These are phyloP conservation scores for Bovichtus variegatus DNA, from an alignment of 2,797 vertebrate species.

Conservation along the genomic window DNA sequence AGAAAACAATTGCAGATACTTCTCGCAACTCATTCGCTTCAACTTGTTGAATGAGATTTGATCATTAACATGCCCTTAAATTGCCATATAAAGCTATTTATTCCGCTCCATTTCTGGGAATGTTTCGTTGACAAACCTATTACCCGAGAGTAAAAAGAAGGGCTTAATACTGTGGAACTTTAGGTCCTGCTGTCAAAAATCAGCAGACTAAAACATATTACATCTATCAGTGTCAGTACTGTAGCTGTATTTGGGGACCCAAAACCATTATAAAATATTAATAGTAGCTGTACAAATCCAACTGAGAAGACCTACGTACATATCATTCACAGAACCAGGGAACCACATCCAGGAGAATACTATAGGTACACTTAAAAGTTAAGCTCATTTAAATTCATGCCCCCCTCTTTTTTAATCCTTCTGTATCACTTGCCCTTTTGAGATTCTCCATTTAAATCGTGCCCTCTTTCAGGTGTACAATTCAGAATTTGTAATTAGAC, in stretches of 20 bases:
- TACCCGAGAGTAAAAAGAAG: not conserved
- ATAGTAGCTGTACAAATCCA: not conserved
- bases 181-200: not conserved
- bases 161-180: not conserved
- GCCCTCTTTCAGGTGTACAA: conserved; percentile 25
- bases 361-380: not conserved
- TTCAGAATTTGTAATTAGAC: conserved; percentile 38
- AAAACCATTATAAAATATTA: not conserved
- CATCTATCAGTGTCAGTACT: not conserved
- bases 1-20: not conserved
- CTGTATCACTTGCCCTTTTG: conserved; percentile 39
- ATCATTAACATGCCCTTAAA: not conserved
- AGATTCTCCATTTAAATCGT: conserved; percentile 35
- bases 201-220: not conserved
- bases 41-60: not conserved
- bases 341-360: conserved; percentile 19
- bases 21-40: not conserved
- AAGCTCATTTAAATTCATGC: conserved; percentile 36
- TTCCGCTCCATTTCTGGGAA: not conserved
- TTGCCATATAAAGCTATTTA: not conserved
- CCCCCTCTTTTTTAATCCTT: conserved; percentile 27
- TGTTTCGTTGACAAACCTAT: not conserved
- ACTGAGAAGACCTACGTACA: not conserved
- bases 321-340: not conserved
- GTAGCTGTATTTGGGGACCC: not conserved